phyloP scores from a whole-genome alignment of 2,113 vertebrate genomes.

The Tamias sibiricus region DNA sequence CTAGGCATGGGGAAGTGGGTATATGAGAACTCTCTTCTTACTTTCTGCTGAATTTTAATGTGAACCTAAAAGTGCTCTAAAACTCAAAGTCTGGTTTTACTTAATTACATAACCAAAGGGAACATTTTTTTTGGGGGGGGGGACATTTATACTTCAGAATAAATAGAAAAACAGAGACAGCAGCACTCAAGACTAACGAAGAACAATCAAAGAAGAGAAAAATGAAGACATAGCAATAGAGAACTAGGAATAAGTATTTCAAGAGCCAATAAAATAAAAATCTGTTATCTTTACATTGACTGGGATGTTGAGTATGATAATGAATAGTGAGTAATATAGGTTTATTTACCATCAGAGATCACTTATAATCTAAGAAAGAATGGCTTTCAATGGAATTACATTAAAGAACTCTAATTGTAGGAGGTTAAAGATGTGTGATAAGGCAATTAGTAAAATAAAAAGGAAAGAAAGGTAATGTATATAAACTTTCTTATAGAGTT shows the following conservation, averaged over 20 bases:
- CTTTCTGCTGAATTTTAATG: neutral
- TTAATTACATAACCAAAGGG: too few species aligned
- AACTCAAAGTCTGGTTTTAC: neutral
- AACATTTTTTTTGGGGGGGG: too few species aligned
- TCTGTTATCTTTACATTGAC: too few species aligned
- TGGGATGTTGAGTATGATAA: neutral
- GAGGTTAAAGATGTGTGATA: neutral
- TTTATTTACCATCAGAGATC: neutral
- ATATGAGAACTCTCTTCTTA: neutral
- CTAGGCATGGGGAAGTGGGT: too few species aligned
- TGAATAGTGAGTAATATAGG: neutral
- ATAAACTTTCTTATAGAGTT: neutral
- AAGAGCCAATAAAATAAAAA: too few species aligned
- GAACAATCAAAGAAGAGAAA: too few species aligned
- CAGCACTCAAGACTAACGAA: too few species aligned
- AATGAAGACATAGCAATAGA: too few species aligned
- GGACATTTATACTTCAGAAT: too few species aligned
- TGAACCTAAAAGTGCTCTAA: constrained; percentile 17
- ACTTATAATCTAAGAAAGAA: neutral
- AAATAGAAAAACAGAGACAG: too few species aligned
- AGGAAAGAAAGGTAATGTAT: neutral
- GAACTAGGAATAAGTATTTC: too few species aligned
- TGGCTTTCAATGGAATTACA: neutral
- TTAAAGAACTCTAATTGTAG: neutral
- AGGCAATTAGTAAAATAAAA: constrained; percentile 5